A percentile compares a stretch with the other conserved stretches of the same genome.
Conservation (phyloP, 37 sponge, comb jelly and placozoan genomes). For the Beroe forskalii region DNA sequence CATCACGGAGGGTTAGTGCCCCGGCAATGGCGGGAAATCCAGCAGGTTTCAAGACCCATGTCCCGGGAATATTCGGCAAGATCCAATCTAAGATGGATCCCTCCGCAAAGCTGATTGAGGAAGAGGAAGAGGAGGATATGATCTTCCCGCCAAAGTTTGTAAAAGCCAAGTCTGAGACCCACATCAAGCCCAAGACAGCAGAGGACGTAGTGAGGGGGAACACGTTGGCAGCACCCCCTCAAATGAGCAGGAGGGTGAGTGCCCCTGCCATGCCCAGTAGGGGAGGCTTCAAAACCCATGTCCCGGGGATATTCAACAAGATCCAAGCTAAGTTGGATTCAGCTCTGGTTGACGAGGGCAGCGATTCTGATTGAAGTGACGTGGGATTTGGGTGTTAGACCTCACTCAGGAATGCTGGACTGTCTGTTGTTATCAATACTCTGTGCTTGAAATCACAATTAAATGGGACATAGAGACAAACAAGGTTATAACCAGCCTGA, state of each 20-base stretch:
- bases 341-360: too few species aligned
- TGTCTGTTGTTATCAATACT: too few species aligned
- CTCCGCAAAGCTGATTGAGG: background rate
- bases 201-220: too few species aligned
- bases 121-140: background rate
- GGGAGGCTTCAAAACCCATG: slow-evolving; percentile 1
- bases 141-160: too few species aligned
- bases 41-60: background rate
- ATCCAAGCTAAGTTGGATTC: slow-evolving; percentile 3
- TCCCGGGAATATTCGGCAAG: slow-evolving; percentile 21
- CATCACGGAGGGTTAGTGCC: background rate
- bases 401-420: too few species aligned
- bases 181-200: background rate
- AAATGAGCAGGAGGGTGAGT: background rate
- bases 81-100: background rate
- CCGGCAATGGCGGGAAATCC: background rate
- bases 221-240: too few species aligned
- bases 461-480: too few species aligned
- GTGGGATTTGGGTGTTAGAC: too few species aligned
- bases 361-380: too few species aligned
- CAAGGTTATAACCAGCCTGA: too few species aligned
- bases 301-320: slow-evolving; percentile 15
- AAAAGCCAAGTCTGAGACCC: too few species aligned
- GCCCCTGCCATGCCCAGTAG: background rate
- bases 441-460: too few species aligned